Evolutionary conservation across 2,113 vertebrate species (phyloP).

Genomic region (Nicator chloris): DNA sequence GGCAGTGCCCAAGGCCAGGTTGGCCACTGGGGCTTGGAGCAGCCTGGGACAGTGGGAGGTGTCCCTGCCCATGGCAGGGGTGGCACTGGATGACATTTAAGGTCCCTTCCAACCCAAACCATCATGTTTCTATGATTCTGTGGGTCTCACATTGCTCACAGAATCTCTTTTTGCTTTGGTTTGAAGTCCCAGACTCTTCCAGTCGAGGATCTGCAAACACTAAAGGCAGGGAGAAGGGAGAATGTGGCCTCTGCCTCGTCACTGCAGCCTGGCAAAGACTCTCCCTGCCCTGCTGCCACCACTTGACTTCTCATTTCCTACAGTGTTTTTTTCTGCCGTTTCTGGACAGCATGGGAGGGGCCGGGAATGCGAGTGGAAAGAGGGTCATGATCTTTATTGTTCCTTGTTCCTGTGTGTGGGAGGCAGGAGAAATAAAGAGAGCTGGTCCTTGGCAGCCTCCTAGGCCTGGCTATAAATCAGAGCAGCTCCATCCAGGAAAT

Average conservation of each 20-base stretch:
- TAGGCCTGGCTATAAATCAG: not conserved
- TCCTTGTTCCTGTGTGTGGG: not conserved
- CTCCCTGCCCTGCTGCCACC: not conserved
- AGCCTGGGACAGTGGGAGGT: not conserved
- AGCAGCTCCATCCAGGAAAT: not conserved
- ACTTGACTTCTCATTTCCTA: not conserved
- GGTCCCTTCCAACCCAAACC: not conserved
- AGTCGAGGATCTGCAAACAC: not conserved
- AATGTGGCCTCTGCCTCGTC: not conserved
- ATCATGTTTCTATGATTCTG: fast-evolving
- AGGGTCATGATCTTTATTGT: not conserved
- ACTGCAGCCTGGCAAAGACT: not conserved
- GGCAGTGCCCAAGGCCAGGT: not conserved
- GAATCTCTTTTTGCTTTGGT: not conserved
- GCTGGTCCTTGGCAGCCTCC: not conserved
- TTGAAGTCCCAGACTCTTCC: not conserved
- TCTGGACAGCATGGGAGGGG: not conserved
- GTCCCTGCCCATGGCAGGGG: not conserved
- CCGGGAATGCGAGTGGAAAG: not conserved
- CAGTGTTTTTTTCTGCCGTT: not conserved
- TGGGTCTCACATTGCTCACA: not conserved
- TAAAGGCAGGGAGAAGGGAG: not conserved
- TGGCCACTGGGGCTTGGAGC: not conserved
- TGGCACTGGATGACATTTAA: fast-evolving
- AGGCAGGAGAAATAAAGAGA: not conserved